Conservation (phyloP, 2,888 invertebrate species). For the Helicoverpa assulta region DNA sequence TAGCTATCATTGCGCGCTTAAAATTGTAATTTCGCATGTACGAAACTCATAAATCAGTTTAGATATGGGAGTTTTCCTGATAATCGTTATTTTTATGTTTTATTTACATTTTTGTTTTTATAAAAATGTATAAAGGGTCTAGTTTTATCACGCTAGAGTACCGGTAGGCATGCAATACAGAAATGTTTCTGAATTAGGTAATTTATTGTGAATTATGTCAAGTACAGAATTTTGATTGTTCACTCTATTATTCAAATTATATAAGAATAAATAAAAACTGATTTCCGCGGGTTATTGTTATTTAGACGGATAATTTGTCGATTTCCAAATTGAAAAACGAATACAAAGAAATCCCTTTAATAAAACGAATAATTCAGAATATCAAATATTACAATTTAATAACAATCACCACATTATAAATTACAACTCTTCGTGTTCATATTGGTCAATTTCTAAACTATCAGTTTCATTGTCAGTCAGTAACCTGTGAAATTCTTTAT, state of each 20-base stretch:
- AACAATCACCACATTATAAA: background rate
- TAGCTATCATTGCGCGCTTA: conserved; percentile 52
- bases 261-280: too few relatives aligned
- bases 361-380: background rate
- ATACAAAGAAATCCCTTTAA: background rate
- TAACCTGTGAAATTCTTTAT: conserved; percentile 92
- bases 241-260: too few relatives aligned
- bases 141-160: conserved; percentile 41
- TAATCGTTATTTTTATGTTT: conserved; percentile 58
- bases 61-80: conserved; percentile 56
- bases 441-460: conserved; percentile 37
- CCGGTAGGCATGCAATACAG: conserved; percentile 10
- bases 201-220: too few relatives aligned
- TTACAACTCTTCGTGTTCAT: conserved; percentile 51
- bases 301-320: too few relatives aligned
- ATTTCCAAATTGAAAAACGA: background rate
- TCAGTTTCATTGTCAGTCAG: conserved; percentile 78
- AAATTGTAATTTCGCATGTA: conserved; percentile 63
- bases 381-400: background rate
- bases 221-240: too few relatives aligned
- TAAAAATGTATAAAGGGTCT: conserved; percentile 26
- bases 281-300: too few relatives aligned
- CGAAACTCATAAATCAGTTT: conserved; percentile 60
- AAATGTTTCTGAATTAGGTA: background rate
- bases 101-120: conserved; percentile 56